Conservation (phyloP, 2,113 vertebrate genomes). For the Montifringilla adamsi region DNA sequence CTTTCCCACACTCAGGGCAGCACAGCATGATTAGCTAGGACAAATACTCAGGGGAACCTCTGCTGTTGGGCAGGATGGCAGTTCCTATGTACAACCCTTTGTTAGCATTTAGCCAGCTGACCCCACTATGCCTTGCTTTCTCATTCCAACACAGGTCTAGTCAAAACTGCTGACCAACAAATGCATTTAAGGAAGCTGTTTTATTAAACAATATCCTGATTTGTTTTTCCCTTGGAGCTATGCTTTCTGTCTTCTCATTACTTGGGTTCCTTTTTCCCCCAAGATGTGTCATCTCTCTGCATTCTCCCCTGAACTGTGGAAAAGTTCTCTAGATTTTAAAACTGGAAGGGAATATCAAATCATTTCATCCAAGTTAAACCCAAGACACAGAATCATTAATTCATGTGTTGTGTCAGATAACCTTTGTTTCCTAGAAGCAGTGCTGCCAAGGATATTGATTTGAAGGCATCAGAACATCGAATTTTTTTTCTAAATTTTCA, state of each 20-base stretch:
- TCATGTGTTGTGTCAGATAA: neutral
- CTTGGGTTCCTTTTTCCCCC: neutral
- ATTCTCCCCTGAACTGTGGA: neutral
- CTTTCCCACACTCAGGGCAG: neutral
- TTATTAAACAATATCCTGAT: neutral
- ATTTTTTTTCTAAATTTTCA: neutral
- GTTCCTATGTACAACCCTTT: neutral
- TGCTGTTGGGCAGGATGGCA: neutral
- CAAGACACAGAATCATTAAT: neutral
- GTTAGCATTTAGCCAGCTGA: neutral
- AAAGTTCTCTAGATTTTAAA: neutral
- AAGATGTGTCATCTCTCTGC: neutral
- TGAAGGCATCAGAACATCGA: neutral
- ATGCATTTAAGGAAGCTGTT: neutral
- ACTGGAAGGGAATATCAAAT: neutral
- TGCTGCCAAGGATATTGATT: neutral
- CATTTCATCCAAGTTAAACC: neutral
- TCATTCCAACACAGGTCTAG: neutral
- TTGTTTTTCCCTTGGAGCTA: neutral
- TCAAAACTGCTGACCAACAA: neutral
- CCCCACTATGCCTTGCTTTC: neutral
- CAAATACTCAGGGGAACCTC: neutral
- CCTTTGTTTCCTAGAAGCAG: neutral
- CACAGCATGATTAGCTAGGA: neutral
- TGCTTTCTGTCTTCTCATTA: neutral